These are phyloP conservation scores for Catharus ustulatus DNA, from an alignment of 2,797 vertebrate genomes.

Conservation along the genomic window DNA sequence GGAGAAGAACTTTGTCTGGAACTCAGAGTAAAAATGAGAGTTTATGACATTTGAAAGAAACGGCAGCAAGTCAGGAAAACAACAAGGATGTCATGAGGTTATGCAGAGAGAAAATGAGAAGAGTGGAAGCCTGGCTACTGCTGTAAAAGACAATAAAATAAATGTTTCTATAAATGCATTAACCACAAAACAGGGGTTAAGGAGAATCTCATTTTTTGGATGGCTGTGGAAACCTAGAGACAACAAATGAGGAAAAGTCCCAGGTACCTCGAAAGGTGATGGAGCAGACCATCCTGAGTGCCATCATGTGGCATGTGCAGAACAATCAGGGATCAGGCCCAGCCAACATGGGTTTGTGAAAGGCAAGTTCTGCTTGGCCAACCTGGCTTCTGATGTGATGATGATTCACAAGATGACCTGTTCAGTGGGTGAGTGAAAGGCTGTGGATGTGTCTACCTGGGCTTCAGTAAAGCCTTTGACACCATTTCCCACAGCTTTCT, in stretches of 20 bases:
- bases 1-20: not conserved
- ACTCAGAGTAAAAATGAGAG: not conserved
- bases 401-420: not conserved
- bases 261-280: not conserved
- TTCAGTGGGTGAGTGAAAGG: not conserved
- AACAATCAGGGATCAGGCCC: not conserved
- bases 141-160: not conserved
- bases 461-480: not conserved
- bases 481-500: not conserved
- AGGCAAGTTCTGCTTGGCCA: not conserved
- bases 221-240: not conserved
- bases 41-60: not conserved
- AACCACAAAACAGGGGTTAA: not conserved
- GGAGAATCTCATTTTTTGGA: not conserved
- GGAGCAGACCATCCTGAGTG: not conserved
- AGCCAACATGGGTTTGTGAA: not conserved
- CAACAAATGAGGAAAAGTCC: not conserved
- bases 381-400: not conserved
- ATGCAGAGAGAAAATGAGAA: not conserved
- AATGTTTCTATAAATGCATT: not conserved
- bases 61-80: not conserved
- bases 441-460: not conserved
- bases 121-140: not conserved
- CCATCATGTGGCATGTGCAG: accelerated
- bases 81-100: not conserved